Conservation (phyloP, 2,888 invertebrate species). For the Cybosia mesomella region DNA sequence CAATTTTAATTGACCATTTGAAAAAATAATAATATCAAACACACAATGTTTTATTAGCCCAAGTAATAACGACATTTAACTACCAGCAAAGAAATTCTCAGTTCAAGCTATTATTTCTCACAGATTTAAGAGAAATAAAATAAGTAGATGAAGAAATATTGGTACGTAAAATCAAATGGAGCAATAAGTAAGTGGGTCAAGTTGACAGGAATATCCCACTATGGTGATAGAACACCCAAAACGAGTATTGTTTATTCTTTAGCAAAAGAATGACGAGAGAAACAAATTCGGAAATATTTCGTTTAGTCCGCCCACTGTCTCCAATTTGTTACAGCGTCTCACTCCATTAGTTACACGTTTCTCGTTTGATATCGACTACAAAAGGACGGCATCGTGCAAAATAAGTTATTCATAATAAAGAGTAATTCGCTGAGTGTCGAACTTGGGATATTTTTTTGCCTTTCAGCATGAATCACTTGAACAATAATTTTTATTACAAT, state of each 20-base stretch:
- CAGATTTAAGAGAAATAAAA: constrained; percentile 16
- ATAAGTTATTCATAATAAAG: constrained; percentile 32
- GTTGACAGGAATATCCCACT: constrained; percentile 52
- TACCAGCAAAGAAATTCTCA: neutral
- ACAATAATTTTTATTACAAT: constrained; percentile 26
- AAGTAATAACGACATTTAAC: neutral
- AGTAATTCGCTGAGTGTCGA: constrained; percentile 17
- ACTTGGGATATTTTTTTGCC: constrained; percentile 26
- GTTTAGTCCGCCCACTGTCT: constrained; percentile 62
- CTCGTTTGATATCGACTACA: constrained; percentile 48
- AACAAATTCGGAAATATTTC: constrained; percentile 68
- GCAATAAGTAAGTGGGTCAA: constrained; percentile 54
- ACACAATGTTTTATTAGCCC: neutral
- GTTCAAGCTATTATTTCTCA: neutral
- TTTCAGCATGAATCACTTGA: constrained; percentile 15
- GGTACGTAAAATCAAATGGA: constrained; percentile 28
- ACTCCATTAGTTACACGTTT: constrained; percentile 64
- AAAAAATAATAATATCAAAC: neutral
- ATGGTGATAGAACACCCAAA: constrained; percentile 47
- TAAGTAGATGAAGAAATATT: constrained; percentile 16
- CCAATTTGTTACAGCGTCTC: constrained; percentile 65
- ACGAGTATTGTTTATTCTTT: constrained; percentile 63
- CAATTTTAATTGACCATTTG: neutral
- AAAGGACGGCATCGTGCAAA: constrained; percentile 34
- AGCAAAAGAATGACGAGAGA: constrained; percentile 57